Conservation (phyloP, 2,888 invertebrate genomes). For the Blera fallax region DNA sequence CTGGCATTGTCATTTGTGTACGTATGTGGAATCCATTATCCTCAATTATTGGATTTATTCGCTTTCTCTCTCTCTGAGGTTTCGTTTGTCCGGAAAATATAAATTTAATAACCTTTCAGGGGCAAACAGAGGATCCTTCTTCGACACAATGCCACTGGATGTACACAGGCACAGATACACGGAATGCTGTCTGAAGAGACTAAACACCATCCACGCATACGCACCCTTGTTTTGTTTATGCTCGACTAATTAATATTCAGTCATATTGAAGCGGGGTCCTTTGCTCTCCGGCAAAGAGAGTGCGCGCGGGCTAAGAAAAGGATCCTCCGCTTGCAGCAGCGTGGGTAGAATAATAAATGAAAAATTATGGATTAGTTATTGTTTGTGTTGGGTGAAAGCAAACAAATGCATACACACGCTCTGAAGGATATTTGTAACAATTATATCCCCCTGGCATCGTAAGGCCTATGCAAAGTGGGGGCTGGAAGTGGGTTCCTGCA, state of each 20-base stretch:
- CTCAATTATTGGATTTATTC: constrained; percentile 51
- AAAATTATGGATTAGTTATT: constrained; percentile 72
- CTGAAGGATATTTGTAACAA: constrained; percentile 67
- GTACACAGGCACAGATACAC: not conserved
- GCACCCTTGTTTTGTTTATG: constrained; percentile 53
- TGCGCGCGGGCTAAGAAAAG: not conserved
- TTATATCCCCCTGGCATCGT: constrained; percentile 47
- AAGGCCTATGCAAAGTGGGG: constrained; percentile 44
- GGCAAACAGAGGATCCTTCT: constrained; percentile 18
- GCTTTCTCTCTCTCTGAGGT: constrained; percentile 11
- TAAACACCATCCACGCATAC: not conserved
- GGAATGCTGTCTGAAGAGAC: constrained; percentile 17
- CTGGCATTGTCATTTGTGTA: constrained; percentile 57
- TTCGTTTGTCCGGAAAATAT: constrained; percentile 68
- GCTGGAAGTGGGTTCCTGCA: constrained; percentile 29
- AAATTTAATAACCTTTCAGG: constrained; percentile 70
- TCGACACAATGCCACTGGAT: constrained; percentile 44
- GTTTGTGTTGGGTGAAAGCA: constrained; percentile 65
- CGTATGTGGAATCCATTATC: constrained; percentile 62
- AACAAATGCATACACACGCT: constrained; percentile 44
- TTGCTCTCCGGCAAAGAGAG: too few species aligned
- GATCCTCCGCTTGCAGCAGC: not conserved
- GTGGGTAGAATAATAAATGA: constrained; percentile 69
- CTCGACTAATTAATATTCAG: constrained; percentile 72
- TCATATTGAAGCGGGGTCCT: constrained; percentile 63